phyloP scores from a whole-genome alignment of 1,140 invertebrate genomes.

The Atta texana region DNA sequence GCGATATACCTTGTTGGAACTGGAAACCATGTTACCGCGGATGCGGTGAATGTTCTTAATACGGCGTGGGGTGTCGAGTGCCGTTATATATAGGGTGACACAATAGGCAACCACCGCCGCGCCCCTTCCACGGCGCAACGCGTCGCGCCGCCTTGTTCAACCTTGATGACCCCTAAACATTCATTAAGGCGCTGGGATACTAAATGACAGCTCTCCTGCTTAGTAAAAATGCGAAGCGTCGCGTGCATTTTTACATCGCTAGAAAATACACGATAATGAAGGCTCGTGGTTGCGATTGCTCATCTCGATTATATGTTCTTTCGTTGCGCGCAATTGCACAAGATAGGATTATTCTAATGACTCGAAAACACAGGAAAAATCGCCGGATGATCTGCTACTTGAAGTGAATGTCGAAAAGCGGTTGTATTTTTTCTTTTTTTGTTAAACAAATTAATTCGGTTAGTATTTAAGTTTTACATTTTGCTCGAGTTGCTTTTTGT shows the following conservation, averaged over 20 bases:
- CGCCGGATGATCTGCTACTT: neutral
- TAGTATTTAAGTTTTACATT: neutral
- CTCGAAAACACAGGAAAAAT: neutral
- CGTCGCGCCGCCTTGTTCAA: slow-evolving; percentile 73
- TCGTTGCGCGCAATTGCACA: slow-evolving; percentile 15
- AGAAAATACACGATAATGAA: slow-evolving; percentile 23
- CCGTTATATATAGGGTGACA: slow-evolving; percentile 86
- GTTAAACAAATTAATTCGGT: neutral
- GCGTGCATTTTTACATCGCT: neutral
- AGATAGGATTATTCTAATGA: slow-evolving; percentile 22
- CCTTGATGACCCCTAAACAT: slow-evolving; percentile 83
- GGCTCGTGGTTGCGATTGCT: slow-evolving; percentile 14
- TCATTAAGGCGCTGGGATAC: slow-evolving; percentile 40
- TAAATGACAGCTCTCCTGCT: slow-evolving; percentile 29
- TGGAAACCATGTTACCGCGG: slow-evolving; percentile 86
- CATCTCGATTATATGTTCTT: slow-evolving; percentile 39
- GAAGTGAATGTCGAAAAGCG: neutral
- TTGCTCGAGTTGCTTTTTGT: neutral
- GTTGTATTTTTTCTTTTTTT: neutral
- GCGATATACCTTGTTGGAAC: slow-evolving; percentile 82
- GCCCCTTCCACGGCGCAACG: slow-evolving; percentile 53
- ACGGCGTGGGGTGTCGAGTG: slow-evolving; percentile 80
- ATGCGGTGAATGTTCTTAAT: slow-evolving; percentile 86
- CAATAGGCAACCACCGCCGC: slow-evolving; percentile 80
- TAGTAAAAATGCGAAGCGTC: neutral